Conservation (phyloP, 2,888 invertebrate genomes). For the Tyria jacobaeae region DNA sequence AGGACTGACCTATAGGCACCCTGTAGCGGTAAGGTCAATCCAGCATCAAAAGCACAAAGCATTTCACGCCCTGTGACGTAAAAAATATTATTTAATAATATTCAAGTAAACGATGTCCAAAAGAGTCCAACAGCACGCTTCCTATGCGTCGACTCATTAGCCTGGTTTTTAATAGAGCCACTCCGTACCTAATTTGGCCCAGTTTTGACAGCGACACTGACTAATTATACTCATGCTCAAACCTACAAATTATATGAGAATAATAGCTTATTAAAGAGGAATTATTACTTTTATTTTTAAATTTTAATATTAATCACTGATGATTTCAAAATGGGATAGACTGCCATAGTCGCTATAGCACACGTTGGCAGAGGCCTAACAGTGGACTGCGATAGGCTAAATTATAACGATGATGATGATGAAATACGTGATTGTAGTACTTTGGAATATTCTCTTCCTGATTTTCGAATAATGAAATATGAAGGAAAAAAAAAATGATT, state of each 20-base stretch:
- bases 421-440: too few species aligned
- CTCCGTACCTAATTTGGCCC: slow-evolving; percentile 17
- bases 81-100: too few species aligned
- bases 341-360: too few species aligned
- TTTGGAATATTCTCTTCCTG: not conserved
- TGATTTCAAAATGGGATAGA: too few species aligned
- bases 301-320: too few species aligned
- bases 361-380: too few species aligned
- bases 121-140: slow-evolving; percentile 2
- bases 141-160: slow-evolving; percentile 36
- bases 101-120: not conserved
- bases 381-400: too few species aligned
- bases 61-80: not conserved
- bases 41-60: too few species aligned
- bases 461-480: not conserved
- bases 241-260: slow-evolving; percentile 57
- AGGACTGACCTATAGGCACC: too few species aligned
- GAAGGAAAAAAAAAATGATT: too few species aligned
- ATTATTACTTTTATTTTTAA: slow-evolving; percentile 27
- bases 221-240: slow-evolving; percentile 54
- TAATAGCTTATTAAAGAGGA: slow-evolving; percentile 58
- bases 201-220: slow-evolving; percentile 43
- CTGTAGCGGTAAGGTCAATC: too few species aligned
- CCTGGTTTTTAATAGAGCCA: slow-evolving; percentile 26
- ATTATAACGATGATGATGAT: too few species aligned